Base-by-base conservation (phyloP, 2,797 vertebrate genomes). In the Neosilurus mollespiculum region DNA sequence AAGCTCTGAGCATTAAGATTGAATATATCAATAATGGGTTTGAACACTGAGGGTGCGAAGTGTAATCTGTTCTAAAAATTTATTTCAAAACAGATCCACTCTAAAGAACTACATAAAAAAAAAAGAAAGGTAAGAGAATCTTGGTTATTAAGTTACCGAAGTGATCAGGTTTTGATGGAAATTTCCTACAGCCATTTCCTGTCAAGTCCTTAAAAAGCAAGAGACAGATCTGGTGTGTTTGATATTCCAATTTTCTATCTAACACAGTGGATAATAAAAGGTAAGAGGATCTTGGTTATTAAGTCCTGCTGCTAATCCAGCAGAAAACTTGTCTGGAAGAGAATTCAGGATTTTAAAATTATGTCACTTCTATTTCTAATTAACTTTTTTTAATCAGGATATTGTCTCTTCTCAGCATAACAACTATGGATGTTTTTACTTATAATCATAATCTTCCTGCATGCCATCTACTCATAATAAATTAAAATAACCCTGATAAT, bases 221-320 rank as follows among this genome's bases (percentile, higher is more conserved):
- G 15, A 30, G 16, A 37, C 3, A 77, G 24, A 61, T 62, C 34
- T n/a, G 12, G 11, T 16, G 8, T 76, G 73, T 14, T 76, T 37
- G 37, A 26, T 51, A 26, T 78, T 64, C 34, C n/a, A 64, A 64
- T 77, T 77, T 43, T 61, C 75, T 30, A 77, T 77, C 75, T 61
- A 56, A 77, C 75, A 61, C 1, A 15, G 18, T 14, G 56, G 22
- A 20, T n/a, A n/a, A n/a, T n/a, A n/a, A n/a, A n/a, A n/a, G n/a
- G n/a, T n/a, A n/a, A n/a, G n/a, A n/a, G n/a, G n/a, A n/a, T n/a
- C n/a, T n/a, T 3, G 5, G 43, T 49, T 12, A 54, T 15, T 9
- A 15, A 26, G 22, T 18, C 71, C 51, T 49, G 51, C 71, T 12
- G 34, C 10, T 26, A 34, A 66, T 34, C 18, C 15, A 51, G 43